Percentiles rank a stretch among this genome's conserved stretches.
phyloP scores from a whole-genome alignment of 2,888 invertebrate genomes.

The Netelia inedita region DNA sequence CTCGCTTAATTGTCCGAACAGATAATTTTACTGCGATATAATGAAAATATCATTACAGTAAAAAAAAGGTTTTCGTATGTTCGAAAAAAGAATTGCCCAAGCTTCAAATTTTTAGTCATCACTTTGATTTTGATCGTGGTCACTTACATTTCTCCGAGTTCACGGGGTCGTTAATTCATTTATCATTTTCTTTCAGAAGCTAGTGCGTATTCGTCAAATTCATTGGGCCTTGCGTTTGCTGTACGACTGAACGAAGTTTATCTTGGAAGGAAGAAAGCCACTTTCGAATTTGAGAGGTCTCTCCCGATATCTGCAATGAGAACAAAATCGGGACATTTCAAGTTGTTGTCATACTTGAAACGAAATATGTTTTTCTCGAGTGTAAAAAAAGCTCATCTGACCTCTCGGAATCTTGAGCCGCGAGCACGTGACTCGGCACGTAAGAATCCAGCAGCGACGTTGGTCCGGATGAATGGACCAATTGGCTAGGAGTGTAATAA shows the following conservation, averaged over 20 bases:
- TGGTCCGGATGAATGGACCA: constrained; percentile 77
- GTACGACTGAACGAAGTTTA: constrained; percentile 78
- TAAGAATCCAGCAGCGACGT: constrained; percentile 86
- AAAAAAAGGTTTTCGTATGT: neutral
- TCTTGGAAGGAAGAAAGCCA: constrained; percentile 83
- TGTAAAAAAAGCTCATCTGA: constrained; percentile 62
- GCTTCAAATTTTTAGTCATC: neutral
- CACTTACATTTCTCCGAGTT: neutral
- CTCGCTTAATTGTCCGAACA: no score
- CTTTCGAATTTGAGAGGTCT: constrained; percentile 82
- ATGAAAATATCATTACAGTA: neutral
- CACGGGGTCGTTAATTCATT: neutral
- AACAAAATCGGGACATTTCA: constrained; percentile 4
- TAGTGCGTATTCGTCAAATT: constrained; percentile 33
- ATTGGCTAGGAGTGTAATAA: constrained; percentile 73
- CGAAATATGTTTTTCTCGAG: neutral
- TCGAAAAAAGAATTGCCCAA: neutral
- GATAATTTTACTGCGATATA: neutral
- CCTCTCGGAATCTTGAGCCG: constrained; percentile 81
- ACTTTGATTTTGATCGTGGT: neutral
- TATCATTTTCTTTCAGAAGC: neutral
- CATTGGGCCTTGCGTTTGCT: constrained; percentile 79
- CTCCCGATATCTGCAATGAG: constrained; percentile 80
- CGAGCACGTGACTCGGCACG: constrained; percentile 84
- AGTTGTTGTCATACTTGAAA: neutral